Conservation (phyloP, 2,797 vertebrate genomes). For the Dallia pectoralis region DNA sequence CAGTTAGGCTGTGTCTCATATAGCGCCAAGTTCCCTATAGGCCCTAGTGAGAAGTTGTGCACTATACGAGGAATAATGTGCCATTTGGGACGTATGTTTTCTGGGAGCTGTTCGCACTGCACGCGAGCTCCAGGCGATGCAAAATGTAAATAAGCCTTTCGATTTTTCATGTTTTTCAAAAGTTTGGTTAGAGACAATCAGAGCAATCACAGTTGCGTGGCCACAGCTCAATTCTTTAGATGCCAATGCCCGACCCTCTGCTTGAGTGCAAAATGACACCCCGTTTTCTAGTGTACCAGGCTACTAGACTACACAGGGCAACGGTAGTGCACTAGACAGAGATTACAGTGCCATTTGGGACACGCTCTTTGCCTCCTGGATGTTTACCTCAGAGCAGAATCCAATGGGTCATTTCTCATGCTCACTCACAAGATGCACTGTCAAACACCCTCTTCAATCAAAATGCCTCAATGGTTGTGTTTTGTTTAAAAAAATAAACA, state of each 20-base stretch:
- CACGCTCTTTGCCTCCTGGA: background rate
- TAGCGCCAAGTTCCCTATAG: background rate
- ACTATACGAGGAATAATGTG: background rate
- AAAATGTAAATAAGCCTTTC: slow-evolving; percentile 40
- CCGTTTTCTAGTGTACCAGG: background rate
- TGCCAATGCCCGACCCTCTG: background rate
- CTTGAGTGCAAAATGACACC: background rate
- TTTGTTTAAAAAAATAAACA: background rate
- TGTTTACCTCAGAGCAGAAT: background rate
- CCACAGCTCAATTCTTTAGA: background rate
- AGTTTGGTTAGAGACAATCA: slow-evolving; percentile 14
- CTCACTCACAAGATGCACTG: background rate
- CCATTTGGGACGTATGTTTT: slow-evolving; percentile 14
- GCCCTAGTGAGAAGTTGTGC: background rate
- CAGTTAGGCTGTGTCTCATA: slow-evolving; percentile 16
- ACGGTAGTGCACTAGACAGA: background rate
- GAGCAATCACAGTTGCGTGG: slow-evolving; percentile 3
- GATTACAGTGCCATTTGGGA: background rate
- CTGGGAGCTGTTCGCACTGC: slow-evolving; percentile 20
- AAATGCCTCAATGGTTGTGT: background rate
- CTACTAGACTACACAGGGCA: background rate
- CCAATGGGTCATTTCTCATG: background rate
- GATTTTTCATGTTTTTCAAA: slow-evolving; percentile 23
- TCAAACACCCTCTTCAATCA: background rate
- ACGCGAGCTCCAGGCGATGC: slow-evolving; percentile 36